phyloP scores from a whole-genome alignment of 2,113 vertebrate genomes.

The Tringa solitaria region DNA sequence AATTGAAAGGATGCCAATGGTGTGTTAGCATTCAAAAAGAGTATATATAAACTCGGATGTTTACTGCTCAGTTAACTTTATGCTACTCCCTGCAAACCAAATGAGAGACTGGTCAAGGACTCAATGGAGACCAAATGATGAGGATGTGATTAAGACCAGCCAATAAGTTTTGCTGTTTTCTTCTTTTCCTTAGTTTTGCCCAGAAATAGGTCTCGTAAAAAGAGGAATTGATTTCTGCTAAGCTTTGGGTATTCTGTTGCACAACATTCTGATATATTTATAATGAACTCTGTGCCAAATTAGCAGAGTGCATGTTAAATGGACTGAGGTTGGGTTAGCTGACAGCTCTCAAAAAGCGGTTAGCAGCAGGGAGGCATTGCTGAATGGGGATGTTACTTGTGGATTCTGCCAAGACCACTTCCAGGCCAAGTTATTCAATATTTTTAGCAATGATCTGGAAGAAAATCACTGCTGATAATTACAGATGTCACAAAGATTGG shows the following conservation, averaged over 20 bases:
- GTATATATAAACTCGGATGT: fast-evolving
- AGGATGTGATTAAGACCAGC: not conserved
- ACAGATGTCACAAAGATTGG: not conserved
- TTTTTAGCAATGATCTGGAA: slow-evolving; percentile 10
- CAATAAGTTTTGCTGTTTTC: not conserved
- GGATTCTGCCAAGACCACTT: not conserved
- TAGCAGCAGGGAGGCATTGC: not conserved
- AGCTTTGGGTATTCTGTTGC: not conserved
- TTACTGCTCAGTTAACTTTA: not conserved
- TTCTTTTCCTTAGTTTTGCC: not conserved
- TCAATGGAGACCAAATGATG: fast-evolving
- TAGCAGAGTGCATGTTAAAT: not conserved
- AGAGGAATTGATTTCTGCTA: not conserved
- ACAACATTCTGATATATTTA: not conserved
- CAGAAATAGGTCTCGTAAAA: not conserved
- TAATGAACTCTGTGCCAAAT: not conserved
- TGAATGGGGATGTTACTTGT: not conserved
- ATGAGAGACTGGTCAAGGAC: not conserved
- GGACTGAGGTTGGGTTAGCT: not conserved
- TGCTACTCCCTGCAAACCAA: not conserved
- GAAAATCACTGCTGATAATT: not conserved
- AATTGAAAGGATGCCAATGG: not conserved
- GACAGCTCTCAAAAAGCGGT: not conserved
- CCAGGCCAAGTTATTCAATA: not conserved
- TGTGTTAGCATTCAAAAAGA: not conserved